Conservation (phyloP, 2,797 vertebrate genomes). For the Trichosurus vulpecula region DNA sequence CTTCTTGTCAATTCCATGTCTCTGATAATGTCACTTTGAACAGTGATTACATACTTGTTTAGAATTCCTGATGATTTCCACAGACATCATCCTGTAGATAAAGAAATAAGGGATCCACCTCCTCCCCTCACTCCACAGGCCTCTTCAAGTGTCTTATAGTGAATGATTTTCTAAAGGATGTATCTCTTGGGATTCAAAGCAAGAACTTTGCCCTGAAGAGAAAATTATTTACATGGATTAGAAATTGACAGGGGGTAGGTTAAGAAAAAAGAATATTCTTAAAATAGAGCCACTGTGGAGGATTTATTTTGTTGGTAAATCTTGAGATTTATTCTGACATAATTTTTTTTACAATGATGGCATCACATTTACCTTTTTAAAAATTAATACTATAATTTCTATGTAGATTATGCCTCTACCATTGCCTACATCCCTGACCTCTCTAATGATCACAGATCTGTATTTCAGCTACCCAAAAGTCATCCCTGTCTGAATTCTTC, state of each 20-base stretch:
- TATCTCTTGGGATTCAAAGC: conserved; percentile 63
- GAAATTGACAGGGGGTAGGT: conserved; percentile 34
- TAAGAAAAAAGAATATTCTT: conserved; percentile 51
- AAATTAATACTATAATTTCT: background rate
- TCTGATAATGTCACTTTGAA: conserved; percentile 82
- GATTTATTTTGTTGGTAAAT: conserved; percentile 29
- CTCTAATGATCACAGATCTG: no score
- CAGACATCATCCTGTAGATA: conserved; percentile 61
- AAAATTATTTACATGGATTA: conserved; percentile 65
- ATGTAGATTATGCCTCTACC: background rate
- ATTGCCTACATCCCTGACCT: no score
- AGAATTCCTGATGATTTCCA: conserved; percentile 80
- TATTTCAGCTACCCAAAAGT: no score
- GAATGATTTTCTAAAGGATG: conserved; percentile 73
- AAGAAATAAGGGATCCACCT: conserved; percentile 32
- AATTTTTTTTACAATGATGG: conserved; percentile 12
- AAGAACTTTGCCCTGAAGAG: conserved; percentile 54
- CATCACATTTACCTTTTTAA: background rate
- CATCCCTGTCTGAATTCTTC: no score
- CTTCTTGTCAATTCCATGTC: conserved; percentile 75
- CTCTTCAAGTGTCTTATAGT: conserved; percentile 45
- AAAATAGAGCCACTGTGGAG: conserved; percentile 59
- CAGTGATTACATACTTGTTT: conserved; percentile 71
- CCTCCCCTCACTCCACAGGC: conserved; percentile 16
- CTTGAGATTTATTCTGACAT: conserved; percentile 12